Evolutionary conservation across 92 coral and sea anemone species (phyloP), one percentile per base, ranked within the genome.

Genomic region (Phymanthus crucifer): DNA sequence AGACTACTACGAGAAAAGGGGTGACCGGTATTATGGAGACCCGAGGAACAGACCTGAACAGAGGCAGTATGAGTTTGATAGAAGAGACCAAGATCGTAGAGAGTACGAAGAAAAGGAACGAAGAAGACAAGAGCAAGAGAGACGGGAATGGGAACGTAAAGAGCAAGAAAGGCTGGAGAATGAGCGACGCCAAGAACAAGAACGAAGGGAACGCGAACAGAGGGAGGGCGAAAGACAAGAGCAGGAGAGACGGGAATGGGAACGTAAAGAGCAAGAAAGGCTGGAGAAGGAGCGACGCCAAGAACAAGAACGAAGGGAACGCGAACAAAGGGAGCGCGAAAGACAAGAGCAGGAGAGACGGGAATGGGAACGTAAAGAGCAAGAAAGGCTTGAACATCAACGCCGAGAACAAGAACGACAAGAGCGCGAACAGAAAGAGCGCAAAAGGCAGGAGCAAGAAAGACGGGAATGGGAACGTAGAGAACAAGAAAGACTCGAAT

Each of bases 401-500:
- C 70, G 70, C 27, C 32, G 70, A 75, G 80, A 75, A 34, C 50
- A n/a, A 56, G 80, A 75, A 33, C 38, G 80, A 56, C 19, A 16
- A 8, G 71, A 75, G 5, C 21, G 19, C 2, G 80, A 75, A 34
- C 66, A 71, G 0, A 24, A 27, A 75, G 80, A 75, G 36, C 29
- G 6, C 6, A 52, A 57, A 57, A 47, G 80, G 0, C 16, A 14
- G 7, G 80, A 75, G 34, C 21, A 31, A 4, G 80, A 75, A 23
- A 69, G 46, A 12, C 4, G 9, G 43, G 80, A 75, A 33, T 34
- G 24, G 24, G 80, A 75, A 35, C 66, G 70, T 32, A 19, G 2
- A 33, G 80, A 75, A 52, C 70, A 75, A 56, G 80, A 75, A 56
- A 31, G 80, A 26, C 14, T 50, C 7, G 78, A 74, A 48, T 29